Evolutionary conservation across 2,888 invertebrate genomes (phyloP).

Genomic region (Carcina quercana): DNA sequence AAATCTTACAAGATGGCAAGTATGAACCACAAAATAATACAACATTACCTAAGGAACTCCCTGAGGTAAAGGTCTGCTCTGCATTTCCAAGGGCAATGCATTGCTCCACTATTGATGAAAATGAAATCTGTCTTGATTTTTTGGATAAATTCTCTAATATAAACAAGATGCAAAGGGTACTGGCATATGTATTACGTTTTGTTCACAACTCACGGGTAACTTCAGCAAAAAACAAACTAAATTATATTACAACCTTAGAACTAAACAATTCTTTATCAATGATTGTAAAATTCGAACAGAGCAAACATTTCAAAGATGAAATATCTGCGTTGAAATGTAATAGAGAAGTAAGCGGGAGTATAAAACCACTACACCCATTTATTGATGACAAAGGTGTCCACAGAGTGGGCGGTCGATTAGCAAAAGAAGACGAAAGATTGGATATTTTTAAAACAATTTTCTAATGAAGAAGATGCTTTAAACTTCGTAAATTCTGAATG

Average conservation of each 20-base stretch:
- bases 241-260: neutral
- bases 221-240: neutral
- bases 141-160: slow-evolving; percentile 5
- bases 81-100: accelerated
- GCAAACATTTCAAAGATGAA: slow-evolving; percentile 4
- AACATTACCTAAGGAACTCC: too few relatives aligned
- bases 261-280: neutral
- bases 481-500: slow-evolving; percentile 12
- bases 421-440: too few relatives aligned
- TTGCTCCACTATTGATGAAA: too few relatives aligned
- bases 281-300: slow-evolving; percentile 1
- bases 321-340: neutral
- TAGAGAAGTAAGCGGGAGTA: neutral
- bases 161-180: slow-evolving; percentile 3
- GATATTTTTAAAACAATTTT: slow-evolving; percentile 11
- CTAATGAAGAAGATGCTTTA: slow-evolving; percentile 8
- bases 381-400: slow-evolving; percentile 1
- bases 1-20: neutral
- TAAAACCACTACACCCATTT: slow-evolving; percentile 3
- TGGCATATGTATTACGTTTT: slow-evolving; percentile 5
- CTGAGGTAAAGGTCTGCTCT: neutral
- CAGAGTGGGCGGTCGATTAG: slow-evolving; percentile 2
- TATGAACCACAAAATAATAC: neutral
- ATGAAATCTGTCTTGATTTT: neutral
- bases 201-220: neutral